Percentiles rank a stretch among this genome's conserved stretches.
Evolutionary conservation across 2,888 invertebrate species (phyloP).

Genomic region (Candidula unifasciata): DNA sequence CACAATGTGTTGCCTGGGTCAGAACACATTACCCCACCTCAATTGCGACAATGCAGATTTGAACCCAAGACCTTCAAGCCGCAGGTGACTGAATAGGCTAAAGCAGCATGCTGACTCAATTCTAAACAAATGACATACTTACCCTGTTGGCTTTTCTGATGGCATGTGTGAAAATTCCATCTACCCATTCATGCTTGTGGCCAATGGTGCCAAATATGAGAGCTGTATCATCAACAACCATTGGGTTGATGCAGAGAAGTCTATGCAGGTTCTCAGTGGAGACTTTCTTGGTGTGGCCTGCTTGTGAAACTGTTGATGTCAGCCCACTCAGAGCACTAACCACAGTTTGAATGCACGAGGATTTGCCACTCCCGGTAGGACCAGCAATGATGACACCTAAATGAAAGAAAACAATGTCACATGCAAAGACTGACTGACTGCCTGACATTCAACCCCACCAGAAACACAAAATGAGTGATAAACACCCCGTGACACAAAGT

Average conservation of each 20-base stretch:
- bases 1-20: too few relatives aligned
- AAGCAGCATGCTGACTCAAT: neutral
- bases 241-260: slow-evolving; percentile 75
- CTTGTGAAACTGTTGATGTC: slow-evolving; percentile 66
- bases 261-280: slow-evolving; percentile 70
- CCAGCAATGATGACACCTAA: slow-evolving; percentile 77
- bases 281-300: slow-evolving; percentile 58
- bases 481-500: too few relatives aligned
- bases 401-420: neutral
- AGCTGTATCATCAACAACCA: slow-evolving; percentile 75
- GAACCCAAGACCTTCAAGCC: too few relatives aligned
- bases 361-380: slow-evolving; percentile 77
- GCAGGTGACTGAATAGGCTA: neutral
- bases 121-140: slow-evolving; percentile 24
- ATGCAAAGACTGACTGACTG: too few relatives aligned
- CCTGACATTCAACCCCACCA: too few relatives aligned
- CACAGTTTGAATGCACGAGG: slow-evolving; percentile 74
- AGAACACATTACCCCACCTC: too few relatives aligned
- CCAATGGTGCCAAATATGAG: slow-evolving; percentile 76
- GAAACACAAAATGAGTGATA: too few relatives aligned
- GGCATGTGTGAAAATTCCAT: slow-evolving; percentile 77
- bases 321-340: slow-evolving; percentile 74
- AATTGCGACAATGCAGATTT: too few relatives aligned
- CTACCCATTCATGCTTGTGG: slow-evolving; percentile 76
- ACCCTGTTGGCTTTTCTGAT: slow-evolving; percentile 77